Base-by-base conservation (phyloP, 2,113 vertebrate species). In the Spheniscus mendiculus region DNA sequence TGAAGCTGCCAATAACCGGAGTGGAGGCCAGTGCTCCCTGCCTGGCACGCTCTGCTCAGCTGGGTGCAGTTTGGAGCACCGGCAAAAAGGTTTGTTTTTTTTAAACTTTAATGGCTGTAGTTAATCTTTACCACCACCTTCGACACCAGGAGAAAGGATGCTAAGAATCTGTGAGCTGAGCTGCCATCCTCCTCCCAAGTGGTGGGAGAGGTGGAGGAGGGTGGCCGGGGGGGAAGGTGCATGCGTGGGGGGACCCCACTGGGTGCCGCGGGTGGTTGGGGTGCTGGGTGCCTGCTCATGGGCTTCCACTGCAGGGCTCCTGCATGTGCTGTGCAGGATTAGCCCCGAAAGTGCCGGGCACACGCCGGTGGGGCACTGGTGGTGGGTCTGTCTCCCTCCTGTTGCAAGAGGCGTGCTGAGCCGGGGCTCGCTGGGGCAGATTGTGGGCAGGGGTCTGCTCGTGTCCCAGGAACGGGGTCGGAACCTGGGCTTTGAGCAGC, bases 201-300 rank as follows among this genome's bases (percentile, higher is more conserved):
- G 26, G 11, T 49, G 27, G 40, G 10, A 7, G 20, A 55, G 42
- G 45, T 36, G 34, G 26, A 50, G 15, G 42, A 58, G 49, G 6
- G 16, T 5, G 23, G 8, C 12, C 10, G 17, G 15, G 45, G 32
- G 38, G 50, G 61, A 26, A 36, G 44, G 34, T 73, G 30, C 6
- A 4, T 14, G 36, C 0, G 2, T 22, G 53, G 38, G 53, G 32
- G 14, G 32, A 58, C 36, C 49, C 9, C 3, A 0, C 9, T 0
- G 4, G 38, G 44, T 49, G 6, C 17, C 17, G n/a, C n/a, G n/a
- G n/a, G n/a, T n/a, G n/a, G n/a, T n/a, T n/a, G n/a, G n/a, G n/a
- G n/a, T n/a, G n/a, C 9, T 0, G 4, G 38, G 44, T 49, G 6
- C 17, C 17, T 22, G 49, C 81, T 72, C 2, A 3, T 6, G 5